Conservation (phyloP, 2,797 vertebrate genomes). For the Pelobates cultripes region DNA sequence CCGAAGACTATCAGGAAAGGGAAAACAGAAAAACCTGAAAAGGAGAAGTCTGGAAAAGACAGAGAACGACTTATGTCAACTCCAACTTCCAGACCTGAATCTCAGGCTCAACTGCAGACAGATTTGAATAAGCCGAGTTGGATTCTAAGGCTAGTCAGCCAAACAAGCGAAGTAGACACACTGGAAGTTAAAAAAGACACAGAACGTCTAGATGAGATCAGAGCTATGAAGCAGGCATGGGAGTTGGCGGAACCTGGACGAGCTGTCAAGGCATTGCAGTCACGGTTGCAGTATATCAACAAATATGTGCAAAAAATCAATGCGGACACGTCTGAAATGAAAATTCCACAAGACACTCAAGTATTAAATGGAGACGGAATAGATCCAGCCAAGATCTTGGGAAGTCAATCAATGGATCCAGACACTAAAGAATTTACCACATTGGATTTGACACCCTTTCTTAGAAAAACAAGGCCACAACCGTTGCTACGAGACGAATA, state of each 20-base stretch:
- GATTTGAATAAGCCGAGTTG: conserved; percentile 78
- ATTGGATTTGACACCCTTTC: conserved; percentile 66
- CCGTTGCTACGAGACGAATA: conserved; percentile 70
- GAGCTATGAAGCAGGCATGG: conserved; percentile 86
- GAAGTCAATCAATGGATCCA: conserved; percentile 30
- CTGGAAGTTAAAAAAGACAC: conserved; percentile 84
- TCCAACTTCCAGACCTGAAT: conserved; percentile 61
- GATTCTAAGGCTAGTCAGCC: conserved; percentile 80
- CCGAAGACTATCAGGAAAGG: conserved; percentile 72
- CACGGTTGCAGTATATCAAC: conserved; percentile 77
- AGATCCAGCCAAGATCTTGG: too few species aligned
- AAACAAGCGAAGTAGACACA: conserved; percentile 70
- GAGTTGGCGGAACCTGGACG: conserved; percentile 83
- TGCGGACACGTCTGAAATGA: conserved; percentile 20
- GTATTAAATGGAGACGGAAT: conserved; percentile 59
- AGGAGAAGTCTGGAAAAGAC: conserved; percentile 65
- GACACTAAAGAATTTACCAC: conserved; percentile 62
- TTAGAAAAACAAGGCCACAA: conserved; percentile 69
- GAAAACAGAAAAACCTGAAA: conserved; percentile 71
- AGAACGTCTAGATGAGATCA: conserved; percentile 82
- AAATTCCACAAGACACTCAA: background rate
- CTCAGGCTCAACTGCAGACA: conserved; percentile 59
- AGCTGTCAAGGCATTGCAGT: conserved; percentile 80
- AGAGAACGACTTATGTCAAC: conserved; percentile 40
- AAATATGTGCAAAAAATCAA: conserved; percentile 57